A percentile compares a stretch with the other conserved stretches of the same genome.
Evolutionary conservation across 2,113 vertebrate species (phyloP).

Genomic region (Canis aureus): DNA sequence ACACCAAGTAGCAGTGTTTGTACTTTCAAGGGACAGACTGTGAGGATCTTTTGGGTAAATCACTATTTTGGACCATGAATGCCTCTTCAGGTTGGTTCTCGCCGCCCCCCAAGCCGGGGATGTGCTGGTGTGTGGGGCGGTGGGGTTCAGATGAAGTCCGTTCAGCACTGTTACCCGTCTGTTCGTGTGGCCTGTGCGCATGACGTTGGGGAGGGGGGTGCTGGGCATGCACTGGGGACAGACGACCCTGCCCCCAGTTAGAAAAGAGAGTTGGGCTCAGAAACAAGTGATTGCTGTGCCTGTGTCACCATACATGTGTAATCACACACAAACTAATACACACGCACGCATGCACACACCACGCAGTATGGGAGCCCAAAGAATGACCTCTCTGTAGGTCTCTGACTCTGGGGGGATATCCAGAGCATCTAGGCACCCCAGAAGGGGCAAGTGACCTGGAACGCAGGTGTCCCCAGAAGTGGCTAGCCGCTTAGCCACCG

Average conservation of each 20-base stretch:
- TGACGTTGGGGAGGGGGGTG: not conserved
- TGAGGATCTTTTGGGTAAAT: too few species aligned
- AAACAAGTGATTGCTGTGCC: not conserved
- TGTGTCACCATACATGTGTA: not conserved
- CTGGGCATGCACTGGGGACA: not conserved
- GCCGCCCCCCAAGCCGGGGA: not conserved
- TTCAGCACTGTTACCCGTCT: not conserved
- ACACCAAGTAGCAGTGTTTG: rapidly evolving
- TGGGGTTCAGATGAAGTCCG: not conserved
- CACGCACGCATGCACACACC: not conserved
- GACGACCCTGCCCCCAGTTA: too few species aligned
- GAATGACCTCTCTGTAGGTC: not conserved
- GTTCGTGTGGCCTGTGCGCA: rapidly evolving
- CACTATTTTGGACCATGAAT: not conserved
- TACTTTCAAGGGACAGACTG: not conserved
- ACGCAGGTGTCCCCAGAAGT: not conserved
- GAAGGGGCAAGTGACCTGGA: not conserved
- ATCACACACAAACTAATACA: rapidly evolving
- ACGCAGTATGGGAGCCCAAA: not conserved
- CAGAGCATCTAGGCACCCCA: not conserved
- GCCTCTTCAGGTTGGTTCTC: not conserved
- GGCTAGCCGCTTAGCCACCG: rapidly evolving
- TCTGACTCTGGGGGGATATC: not conserved
- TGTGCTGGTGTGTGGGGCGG: not conserved
- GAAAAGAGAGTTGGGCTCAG: not conserved